phyloP scores from a whole-genome alignment of 2,113 vertebrate genomes.

The Gnathonemus longibarbis region DNA sequence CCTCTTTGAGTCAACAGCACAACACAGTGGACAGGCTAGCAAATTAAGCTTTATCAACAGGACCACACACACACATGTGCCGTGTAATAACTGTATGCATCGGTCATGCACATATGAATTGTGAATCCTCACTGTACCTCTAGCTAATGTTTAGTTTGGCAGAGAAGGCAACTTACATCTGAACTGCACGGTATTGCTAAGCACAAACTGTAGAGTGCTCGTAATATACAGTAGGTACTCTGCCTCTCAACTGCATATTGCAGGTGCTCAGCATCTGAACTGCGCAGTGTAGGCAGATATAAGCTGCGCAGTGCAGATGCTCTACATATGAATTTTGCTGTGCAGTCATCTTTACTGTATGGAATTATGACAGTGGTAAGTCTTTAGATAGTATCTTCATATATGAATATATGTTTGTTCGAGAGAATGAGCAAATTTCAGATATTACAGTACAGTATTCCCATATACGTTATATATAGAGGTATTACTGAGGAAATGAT shows the following conservation, averaged over 20 bases:
- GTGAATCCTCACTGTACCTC: neutral
- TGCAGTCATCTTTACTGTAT: neutral
- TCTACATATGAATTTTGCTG: neutral
- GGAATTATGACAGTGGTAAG: neutral
- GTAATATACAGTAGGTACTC: neutral
- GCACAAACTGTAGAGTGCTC: neutral
- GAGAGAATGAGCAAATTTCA: neutral
- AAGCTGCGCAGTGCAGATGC: neutral
- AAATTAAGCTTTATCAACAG: slow-evolving; percentile 16
- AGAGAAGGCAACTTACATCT: neutral
- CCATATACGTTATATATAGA: neutral
- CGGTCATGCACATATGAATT: neutral
- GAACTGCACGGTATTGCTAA: neutral
- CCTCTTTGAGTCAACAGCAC: slow-evolving; percentile 18
- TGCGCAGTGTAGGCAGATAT: neutral
- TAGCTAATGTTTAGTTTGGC: neutral
- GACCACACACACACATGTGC: neutral
- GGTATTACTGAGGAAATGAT: neutral
- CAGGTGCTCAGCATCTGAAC: neutral
- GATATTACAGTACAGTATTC: neutral
- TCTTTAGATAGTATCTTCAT: neutral
- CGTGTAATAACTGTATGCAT: neutral
- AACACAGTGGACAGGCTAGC: slow-evolving; percentile 21
- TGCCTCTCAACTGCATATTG: neutral
- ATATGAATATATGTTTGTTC: neutral